Evolutionary conservation across 2,113 vertebrate genomes (phyloP).

Genomic region (Macroglossus sobrinus): DNA sequence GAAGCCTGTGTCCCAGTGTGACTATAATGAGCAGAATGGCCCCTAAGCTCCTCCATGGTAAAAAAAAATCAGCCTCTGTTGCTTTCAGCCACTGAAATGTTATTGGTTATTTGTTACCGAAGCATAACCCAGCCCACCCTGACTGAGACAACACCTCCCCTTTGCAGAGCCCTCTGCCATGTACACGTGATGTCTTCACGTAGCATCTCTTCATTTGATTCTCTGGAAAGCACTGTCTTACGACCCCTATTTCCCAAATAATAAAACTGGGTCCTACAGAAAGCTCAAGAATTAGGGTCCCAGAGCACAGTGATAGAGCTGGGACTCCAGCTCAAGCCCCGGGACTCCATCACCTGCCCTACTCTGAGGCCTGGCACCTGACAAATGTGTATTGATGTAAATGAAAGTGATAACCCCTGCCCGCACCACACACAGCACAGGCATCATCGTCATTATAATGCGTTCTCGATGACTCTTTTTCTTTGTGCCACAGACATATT

Average conservation of each 20-base stretch:
- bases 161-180: not conserved
- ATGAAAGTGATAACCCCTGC: not conserved
- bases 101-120: not conserved
- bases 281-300: not conserved
- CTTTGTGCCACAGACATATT: no score
- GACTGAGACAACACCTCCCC: not conserved
- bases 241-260: not conserved
- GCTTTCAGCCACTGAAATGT: not conserved
- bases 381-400: rapidly evolving
- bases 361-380: not conserved
- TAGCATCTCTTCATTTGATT: not conserved
- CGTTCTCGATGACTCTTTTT: not conserved
- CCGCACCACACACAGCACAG: rapidly evolving
- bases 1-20: not conserved
- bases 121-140: not conserved
- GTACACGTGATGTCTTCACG: rapidly evolving
- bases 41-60: not conserved
- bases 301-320: not conserved
- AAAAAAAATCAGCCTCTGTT: not conserved
- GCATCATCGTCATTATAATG: rapidly evolving
- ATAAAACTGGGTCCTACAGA: not conserved
- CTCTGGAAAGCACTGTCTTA: not conserved
- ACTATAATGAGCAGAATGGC: rapidly evolving
- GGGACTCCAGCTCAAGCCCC: not conserved
- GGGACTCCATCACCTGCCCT: not conserved